phyloP scores from a whole-genome alignment of 1,140 invertebrate species.

The Penaeus japonicus region DNA sequence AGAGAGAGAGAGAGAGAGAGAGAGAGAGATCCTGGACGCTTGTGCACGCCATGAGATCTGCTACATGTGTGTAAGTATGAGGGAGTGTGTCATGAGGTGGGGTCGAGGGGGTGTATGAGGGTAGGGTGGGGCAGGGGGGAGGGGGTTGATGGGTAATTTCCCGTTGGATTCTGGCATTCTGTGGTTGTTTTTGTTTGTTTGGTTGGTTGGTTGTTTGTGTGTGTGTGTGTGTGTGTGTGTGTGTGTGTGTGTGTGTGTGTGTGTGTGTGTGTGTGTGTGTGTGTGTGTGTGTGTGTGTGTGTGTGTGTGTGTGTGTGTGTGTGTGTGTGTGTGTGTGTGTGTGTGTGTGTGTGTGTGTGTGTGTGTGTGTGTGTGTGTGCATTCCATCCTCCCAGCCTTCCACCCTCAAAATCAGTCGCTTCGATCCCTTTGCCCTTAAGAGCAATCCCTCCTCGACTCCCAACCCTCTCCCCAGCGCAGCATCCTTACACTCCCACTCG shows the following conservation, averaged over 20 bases:
- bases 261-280: not conserved
- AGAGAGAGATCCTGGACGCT: not conserved
- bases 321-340: not conserved
- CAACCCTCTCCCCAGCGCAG: no score
- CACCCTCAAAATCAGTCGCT: not conserved
- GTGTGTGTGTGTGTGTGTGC: not conserved
- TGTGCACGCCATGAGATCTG: constrained; percentile 30
- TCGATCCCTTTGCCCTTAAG: no score
- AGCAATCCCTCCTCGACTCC: no score
- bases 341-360: not conserved
- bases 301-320: not conserved
- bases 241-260: not conserved
- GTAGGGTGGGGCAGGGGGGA: no score
- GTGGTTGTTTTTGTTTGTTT: no score
- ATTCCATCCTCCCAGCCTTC: no score
- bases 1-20: not conserved
- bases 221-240: not conserved
- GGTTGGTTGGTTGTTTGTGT: not conserved
- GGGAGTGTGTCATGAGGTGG: no score
- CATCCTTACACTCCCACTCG: no score
- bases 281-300: no score
- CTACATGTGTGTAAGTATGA: constrained; percentile 41
- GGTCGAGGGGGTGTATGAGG: no score
- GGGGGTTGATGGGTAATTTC: no score
- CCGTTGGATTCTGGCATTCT: no score